A percentile compares a stretch with the other conserved stretches of the same genome.
Conservation (phyloP, 2,888 invertebrate species). For the Phortica okadai region DNA sequence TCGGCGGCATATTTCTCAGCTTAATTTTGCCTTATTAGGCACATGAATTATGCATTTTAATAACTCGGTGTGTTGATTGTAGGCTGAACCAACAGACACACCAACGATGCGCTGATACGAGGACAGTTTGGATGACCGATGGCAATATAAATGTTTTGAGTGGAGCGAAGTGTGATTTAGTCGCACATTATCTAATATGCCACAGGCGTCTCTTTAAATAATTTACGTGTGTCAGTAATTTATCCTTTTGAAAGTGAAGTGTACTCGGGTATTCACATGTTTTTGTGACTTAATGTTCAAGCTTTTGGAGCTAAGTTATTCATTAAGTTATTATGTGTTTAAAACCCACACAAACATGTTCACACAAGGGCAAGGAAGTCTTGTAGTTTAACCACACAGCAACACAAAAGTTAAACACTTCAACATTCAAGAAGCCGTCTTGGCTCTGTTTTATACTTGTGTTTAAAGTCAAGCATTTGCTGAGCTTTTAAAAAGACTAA, state of each 20-base stretch:
- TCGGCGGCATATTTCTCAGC: constrained; percentile 1
- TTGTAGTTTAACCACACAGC: neutral
- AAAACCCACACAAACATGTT: constrained; percentile 51
- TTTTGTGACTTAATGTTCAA: neutral
- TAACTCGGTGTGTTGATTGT: neutral
- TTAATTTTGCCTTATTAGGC: constrained; percentile 54
- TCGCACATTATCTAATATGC: constrained; percentile 61
- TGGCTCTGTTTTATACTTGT: neutral
- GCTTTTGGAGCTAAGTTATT: constrained; percentile 52
- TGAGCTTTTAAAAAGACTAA: too few species aligned
- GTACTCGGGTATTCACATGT: neutral
- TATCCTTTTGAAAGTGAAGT: neutral
- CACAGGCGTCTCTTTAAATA: constrained; percentile 60
- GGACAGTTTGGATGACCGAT: neutral
- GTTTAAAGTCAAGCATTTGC: neutral
- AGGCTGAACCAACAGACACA: neutral
- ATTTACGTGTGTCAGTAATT: constrained; percentile 39
- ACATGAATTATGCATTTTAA: constrained; percentile 22
- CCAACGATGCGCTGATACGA: neutral
- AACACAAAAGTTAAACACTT: neutral
- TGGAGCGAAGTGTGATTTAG: neutral
- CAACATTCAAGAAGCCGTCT: neutral
- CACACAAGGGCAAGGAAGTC: neutral
- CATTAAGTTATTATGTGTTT: constrained; percentile 69
- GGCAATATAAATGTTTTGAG: neutral